Evolutionary conservation across 64 coral and sea anemone genomes (phyloP).

Genomic region (Hydrozoanthus tunicans): DNA sequence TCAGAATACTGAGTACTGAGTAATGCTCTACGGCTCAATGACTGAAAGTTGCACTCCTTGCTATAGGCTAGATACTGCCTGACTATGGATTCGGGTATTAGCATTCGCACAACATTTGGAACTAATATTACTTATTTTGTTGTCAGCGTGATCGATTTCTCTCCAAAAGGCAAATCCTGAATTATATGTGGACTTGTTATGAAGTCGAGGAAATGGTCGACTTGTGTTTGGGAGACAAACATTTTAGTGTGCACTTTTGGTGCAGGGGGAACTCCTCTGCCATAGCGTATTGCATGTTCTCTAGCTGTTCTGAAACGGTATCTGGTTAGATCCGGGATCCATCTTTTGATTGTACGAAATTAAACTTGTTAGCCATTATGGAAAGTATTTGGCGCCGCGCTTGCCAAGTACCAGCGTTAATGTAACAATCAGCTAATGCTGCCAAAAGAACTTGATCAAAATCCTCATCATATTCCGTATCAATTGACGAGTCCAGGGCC

Average conservation of each 20-base stretch:
- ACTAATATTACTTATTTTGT: conserved; percentile 58
- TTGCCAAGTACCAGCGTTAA: conserved; percentile 49
- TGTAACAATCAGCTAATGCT: conserved; percentile 68
- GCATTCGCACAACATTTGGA: conserved; percentile 68
- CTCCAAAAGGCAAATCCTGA: conserved; percentile 70
- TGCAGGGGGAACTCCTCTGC: conserved; percentile 55
- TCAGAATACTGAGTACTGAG: conserved; percentile 49
- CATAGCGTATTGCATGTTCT: conserved; percentile 49
- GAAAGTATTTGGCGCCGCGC: conserved; percentile 64
- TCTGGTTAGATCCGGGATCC: conserved; percentile 58
- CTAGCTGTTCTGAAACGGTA: conserved; percentile 67
- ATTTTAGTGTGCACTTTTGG: conserved; percentile 67
- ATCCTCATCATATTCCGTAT: conserved; percentile 32
- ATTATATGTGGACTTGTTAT: conserved; percentile 76
- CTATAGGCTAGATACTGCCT: conserved; percentile 59
- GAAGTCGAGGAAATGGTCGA: conserved; percentile 81
- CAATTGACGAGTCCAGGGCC: not conserved
- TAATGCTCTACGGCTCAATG: conserved; percentile 36
- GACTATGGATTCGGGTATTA: conserved; percentile 67
- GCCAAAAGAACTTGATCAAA: conserved; percentile 57
- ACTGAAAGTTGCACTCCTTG: conserved; percentile 43
- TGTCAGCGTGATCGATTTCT: conserved; percentile 68
- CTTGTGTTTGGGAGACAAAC: conserved; percentile 64
- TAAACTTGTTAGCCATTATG: conserved; percentile 67
- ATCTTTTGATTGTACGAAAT: conserved; percentile 39